phyloP scores from a whole-genome alignment of 2,888 invertebrate genomes.

The Metacarcinus magister region DNA sequence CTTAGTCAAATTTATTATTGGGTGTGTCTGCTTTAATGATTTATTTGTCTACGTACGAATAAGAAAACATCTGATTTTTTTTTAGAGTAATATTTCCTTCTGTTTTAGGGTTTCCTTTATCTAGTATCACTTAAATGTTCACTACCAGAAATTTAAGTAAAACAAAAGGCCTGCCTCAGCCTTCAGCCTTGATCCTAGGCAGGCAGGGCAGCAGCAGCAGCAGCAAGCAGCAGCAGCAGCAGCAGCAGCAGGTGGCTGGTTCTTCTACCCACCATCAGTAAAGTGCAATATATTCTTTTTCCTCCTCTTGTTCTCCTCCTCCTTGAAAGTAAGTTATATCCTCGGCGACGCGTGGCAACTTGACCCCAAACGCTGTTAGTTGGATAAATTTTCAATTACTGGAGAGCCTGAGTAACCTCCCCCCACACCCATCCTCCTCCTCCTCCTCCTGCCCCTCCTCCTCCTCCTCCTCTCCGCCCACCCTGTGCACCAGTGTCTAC shows the following conservation, averaged over 20 bases:
- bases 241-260: neutral
- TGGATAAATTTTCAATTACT: neutral
- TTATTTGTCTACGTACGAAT: slow-evolving; percentile 19
- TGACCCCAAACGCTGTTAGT: slow-evolving; percentile 42
- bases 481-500: neutral
- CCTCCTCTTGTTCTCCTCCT: neutral
- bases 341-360: neutral
- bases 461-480: neutral
- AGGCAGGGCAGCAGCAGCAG: neutral
- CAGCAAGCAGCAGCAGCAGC: neutral
- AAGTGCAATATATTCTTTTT: neutral
- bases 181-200: neutral
- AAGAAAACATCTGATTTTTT: neutral
- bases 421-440: neutral
- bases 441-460: neutral
- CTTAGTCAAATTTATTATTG: neutral
- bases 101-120: no score
- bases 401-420: neutral
- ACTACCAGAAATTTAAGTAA: no score
- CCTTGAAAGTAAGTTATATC: neutral
- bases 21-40: slow-evolving; percentile 15
- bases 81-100: neutral
- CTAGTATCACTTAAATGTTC: no score
- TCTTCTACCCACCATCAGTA: neutral
- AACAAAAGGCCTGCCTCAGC: neutral